Conservation (phyloP, 1,140 invertebrate species). For the Carcinoscorpius rotundicauda region DNA sequence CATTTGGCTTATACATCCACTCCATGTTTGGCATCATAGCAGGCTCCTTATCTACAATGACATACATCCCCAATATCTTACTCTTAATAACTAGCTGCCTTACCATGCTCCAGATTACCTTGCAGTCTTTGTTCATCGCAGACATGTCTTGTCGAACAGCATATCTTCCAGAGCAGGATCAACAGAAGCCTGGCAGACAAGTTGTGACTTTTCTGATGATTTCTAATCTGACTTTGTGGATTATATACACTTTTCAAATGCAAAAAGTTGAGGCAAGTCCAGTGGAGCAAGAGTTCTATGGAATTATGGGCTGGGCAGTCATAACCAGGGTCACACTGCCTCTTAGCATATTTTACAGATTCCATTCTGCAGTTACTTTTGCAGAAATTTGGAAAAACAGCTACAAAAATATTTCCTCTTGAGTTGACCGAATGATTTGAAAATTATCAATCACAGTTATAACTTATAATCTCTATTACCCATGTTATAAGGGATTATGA, state of each 20-base stretch:
- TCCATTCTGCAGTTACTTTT: conserved; percentile 91
- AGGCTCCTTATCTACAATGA: conserved; percentile 50
- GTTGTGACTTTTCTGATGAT: conserved; percentile 92
- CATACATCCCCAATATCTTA: conserved; percentile 66
- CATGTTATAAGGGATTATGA: too few relatives aligned
- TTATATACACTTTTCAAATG: conserved; percentile 91
- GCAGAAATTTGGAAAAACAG: conserved; percentile 97
- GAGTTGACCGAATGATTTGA: not conserved
- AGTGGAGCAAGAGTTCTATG: conserved; percentile 85
- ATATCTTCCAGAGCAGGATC: conserved; percentile 64
- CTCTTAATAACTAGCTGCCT: conserved; percentile 79
- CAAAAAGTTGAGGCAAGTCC: conserved; percentile 84
- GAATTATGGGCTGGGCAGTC: conserved; percentile 84
- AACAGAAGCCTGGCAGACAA: conserved; percentile 77
- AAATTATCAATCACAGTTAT: too few relatives aligned
- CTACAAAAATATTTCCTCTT: conserved; percentile 50
- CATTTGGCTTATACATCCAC: conserved; percentile 82
- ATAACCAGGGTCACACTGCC: conserved; percentile 86
- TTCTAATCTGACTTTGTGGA: conserved; percentile 90
- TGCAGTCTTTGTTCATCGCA: conserved; percentile 89
- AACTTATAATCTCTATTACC: too few relatives aligned
- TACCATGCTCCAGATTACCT: conserved; percentile 69
- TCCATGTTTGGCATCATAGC: conserved; percentile 86
- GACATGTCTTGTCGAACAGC: conserved; percentile 82
- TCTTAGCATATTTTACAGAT: conserved; percentile 79